Base-by-base conservation (phyloP, 1,140 invertebrate genomes). In the Tetramorium alpestre region DNA sequence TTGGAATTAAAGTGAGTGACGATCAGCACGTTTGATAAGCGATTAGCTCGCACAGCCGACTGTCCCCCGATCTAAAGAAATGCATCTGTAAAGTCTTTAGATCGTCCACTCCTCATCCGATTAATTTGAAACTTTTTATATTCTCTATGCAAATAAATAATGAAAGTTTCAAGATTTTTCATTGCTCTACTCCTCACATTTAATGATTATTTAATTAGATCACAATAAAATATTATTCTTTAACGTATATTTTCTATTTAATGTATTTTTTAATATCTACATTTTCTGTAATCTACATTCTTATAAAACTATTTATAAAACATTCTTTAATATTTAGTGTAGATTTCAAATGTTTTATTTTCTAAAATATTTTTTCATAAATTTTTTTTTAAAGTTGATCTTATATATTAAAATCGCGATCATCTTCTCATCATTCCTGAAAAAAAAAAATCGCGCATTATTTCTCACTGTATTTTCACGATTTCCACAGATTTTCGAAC, bases 11-110 rank as follows among this genome's bases (percentile, higher is more conserved):
- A 47, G 25, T 70, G 22, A 81, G 28, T 73, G 69, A 81, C 41
- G 51, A 73, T 84, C 80, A 60, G 41, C 44, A 62, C 28, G 25
- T 84, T 3, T 84, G 62, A 60, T 58, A 70, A 73, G 44, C 28
- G 25, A 84, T 84, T 73, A 84, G 25, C 25, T 84, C 56, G 28
- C 69, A 75, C 65, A 72, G 18, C 11, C 62, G 60, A 70, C 18
- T 82, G 54, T 73, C 22, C 33, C 18, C 60, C 25, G 51, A 82
- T 72, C 67, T n/a, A 28, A 56, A n/a, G n/a, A 58, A 25, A 28
- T 41, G 51, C n/a, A 28, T 70, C 8, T 72, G 22, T 44, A 1
- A 72, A 47, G 41, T 60, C 44, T 70, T n/a, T 56, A 70, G n/a
- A 58, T 72, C 18, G 16, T 73, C 25, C 25, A 56, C 41, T 33